Evolutionary conservation across 2,113 vertebrate species (phyloP).

Genomic region (Aix galericulata): DNA sequence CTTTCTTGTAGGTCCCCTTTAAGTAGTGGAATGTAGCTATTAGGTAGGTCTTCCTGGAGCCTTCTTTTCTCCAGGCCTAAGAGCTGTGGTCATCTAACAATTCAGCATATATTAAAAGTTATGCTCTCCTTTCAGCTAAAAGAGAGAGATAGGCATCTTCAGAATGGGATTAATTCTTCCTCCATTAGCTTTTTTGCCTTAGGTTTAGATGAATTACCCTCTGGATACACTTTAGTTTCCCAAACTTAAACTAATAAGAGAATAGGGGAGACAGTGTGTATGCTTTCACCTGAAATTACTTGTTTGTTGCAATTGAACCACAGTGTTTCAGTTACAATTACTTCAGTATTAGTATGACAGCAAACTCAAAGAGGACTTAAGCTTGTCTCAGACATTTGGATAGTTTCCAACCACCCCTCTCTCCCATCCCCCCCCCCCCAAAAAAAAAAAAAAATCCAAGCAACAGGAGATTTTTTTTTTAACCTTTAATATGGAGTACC

Average conservation of each 20-base stretch:
- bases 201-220: neutral
- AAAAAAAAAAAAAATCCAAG: neutral
- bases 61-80: neutral
- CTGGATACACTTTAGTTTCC: neutral
- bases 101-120: neutral
- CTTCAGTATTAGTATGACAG: neutral
- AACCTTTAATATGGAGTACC: neutral
- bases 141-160: neutral
- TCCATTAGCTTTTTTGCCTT: neutral
- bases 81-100: neutral
- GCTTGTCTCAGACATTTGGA: neutral
- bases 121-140: neutral
- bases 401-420: neutral
- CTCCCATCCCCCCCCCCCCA: no score
- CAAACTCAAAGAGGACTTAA: neutral
- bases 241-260: neutral
- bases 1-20: neutral
- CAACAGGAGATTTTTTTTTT: neutral
- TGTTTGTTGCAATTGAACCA: neutral
- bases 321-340: neutral
- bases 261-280: neutral
- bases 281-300: neutral
- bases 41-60: neutral
- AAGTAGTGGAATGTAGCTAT: neutral
- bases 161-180: neutral